Conservation (phyloP, 2,797 vertebrate species). For the Galago senegalensis region DNA sequence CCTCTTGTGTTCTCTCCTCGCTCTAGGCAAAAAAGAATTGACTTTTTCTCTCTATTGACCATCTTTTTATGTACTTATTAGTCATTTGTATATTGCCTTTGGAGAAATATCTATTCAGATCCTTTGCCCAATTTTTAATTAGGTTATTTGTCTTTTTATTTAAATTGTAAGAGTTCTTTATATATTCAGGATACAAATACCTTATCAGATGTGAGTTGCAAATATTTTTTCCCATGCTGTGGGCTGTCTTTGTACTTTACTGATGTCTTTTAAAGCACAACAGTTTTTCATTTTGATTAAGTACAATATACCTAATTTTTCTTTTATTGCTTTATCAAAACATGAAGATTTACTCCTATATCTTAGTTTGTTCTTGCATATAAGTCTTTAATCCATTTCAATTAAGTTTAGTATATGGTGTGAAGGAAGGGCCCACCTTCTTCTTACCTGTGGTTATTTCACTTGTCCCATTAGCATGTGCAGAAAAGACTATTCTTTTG, state of each 20-base stretch:
- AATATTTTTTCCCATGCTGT: not conserved
- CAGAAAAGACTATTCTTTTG: not conserved
- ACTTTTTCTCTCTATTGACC: not conserved
- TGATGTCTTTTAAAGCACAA: not conserved
- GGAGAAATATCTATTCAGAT: constrained; percentile 17
- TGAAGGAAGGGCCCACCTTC: not conserved
- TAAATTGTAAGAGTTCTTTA: constrained; percentile 33
- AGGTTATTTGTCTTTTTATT: not conserved
- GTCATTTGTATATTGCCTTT: not conserved
- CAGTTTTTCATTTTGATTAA: constrained; percentile 16
- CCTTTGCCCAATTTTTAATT: constrained; percentile 15
- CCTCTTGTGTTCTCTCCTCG: not conserved
- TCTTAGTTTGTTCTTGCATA: constrained; percentile 18
- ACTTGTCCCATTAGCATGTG: not conserved
- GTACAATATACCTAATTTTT: constrained; percentile 4
- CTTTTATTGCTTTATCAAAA: not conserved
- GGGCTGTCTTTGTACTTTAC: not conserved
- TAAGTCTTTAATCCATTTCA: constrained; percentile 1
- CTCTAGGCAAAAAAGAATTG: not conserved
- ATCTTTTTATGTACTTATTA: not conserved
- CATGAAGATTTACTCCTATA: not conserved
- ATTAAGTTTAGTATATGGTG: constrained; percentile 3
- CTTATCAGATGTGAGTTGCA: not conserved
- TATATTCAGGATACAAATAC: constrained; percentile 5
- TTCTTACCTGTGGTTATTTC: not conserved